These are phyloP conservation scores for Teleiodes luculella DNA, from an alignment of 2,888 invertebrate species.

Conservation along the genomic window DNA sequence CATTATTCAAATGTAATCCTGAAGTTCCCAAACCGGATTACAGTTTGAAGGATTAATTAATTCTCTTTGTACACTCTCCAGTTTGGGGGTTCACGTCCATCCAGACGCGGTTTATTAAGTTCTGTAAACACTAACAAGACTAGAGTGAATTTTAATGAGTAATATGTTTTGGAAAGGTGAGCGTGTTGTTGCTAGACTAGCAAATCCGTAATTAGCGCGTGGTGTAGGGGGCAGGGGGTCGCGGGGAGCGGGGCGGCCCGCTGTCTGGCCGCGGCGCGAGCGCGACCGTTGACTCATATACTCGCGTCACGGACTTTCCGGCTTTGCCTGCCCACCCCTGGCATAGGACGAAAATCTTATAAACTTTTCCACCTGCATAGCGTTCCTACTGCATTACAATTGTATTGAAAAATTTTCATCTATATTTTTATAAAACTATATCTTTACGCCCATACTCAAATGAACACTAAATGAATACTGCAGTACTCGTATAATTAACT, in stretches of 20 bases:
- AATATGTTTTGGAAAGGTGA: constrained; percentile 9
- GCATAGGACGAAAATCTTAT: background rate
- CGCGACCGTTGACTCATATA: constrained; percentile 15
- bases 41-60: constrained; percentile 7
- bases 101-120: background rate
- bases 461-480: too few relatives aligned
- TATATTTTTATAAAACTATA: too few relatives aligned
- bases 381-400: background rate
- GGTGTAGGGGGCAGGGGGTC: constrained; percentile 11
- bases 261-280: constrained; percentile 37
- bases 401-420: background rate
- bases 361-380: background rate
- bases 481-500: too few relatives aligned
- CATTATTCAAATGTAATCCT: constrained; percentile 10
- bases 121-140: constrained; percentile 10
- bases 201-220: constrained; percentile 15
- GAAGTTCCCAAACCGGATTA: constrained; percentile 7
- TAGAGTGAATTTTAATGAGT: constrained; percentile 10
- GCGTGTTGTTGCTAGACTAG: constrained; percentile 3
- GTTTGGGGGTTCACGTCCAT: background rate
- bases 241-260: constrained; percentile 33
- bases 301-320: constrained; percentile 4
- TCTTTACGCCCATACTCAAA: too few relatives aligned
- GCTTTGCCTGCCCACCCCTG: background rate
- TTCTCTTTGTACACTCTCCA: constrained; percentile 1